Evolutionary conservation across 1,140 invertebrate genomes (phyloP).

Genomic region (Cydia amplana): DNA sequence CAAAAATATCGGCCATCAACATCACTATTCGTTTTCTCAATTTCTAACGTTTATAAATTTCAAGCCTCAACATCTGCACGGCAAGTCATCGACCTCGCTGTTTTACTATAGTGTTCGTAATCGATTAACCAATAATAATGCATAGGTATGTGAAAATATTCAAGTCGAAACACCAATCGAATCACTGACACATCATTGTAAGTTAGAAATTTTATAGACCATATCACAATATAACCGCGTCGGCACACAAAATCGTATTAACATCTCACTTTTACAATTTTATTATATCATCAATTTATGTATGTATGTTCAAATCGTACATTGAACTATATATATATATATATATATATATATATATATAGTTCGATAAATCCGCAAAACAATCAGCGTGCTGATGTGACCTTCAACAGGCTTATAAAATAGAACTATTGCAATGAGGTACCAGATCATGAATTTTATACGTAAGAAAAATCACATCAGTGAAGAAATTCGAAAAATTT

Average conservation of each 20-base stretch:
- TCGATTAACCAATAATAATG: slow-evolving; percentile 18
- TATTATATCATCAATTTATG: slow-evolving; percentile 16
- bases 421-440: too few relatives aligned
- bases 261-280: slow-evolving; percentile 14
- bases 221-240: slow-evolving; percentile 15
- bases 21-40: slow-evolving; percentile 21
- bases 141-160: slow-evolving; percentile 22
- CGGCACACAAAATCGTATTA: slow-evolving; percentile 13
- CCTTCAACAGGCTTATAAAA: too few relatives aligned
- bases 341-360: not conserved
- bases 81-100: slow-evolving; percentile 8
- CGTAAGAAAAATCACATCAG: too few relatives aligned
- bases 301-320: not conserved
- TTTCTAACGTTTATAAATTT: slow-evolving; percentile 32
- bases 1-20: not conserved
- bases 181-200: slow-evolving; percentile 1
- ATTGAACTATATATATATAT: too few relatives aligned
- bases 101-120: slow-evolving; percentile 14
- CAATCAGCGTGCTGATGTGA: not conserved
- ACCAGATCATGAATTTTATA: too few relatives aligned
- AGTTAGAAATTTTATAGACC: slow-evolving; percentile 25
- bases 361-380: too few relatives aligned
- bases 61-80: not conserved
- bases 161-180: slow-evolving; percentile 10
- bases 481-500: not conserved